These are phyloP conservation scores for Rhingia campestris DNA, from an alignment of 2,888 invertebrate species.

Conservation along the genomic window DNA sequence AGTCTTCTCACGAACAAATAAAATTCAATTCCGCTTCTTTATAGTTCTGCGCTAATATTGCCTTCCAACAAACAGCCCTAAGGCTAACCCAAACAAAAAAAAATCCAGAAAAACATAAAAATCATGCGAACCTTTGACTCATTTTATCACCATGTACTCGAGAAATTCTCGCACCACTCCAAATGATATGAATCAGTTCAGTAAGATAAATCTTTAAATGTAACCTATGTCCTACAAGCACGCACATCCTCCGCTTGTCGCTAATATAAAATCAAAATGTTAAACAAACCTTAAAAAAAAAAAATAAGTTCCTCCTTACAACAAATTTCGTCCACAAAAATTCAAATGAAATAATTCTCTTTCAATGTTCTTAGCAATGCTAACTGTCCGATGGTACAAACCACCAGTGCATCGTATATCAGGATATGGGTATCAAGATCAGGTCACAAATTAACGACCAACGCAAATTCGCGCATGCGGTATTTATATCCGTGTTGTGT, in stretches of 20 bases:
- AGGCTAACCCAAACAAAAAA: not conserved
- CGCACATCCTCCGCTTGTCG: slow-evolving; percentile 68
- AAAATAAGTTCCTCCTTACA: not conserved
- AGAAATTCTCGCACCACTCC: slow-evolving; percentile 34
- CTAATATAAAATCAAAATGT: slow-evolving; percentile 59
- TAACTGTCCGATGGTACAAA: slow-evolving; percentile 69
- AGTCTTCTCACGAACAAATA: too few species aligned
- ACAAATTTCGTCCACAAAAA: slow-evolving; percentile 40
- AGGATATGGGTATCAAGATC: slow-evolving; percentile 74
- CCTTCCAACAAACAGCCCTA: not conserved
- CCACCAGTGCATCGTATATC: slow-evolving; percentile 68
- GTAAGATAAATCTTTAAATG: slow-evolving; percentile 73
- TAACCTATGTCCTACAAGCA: slow-evolving; percentile 74
- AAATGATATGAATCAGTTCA: slow-evolving; percentile 72
- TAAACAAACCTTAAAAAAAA: slow-evolving; percentile 18
- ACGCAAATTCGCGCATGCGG: slow-evolving; percentile 74
- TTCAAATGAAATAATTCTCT: slow-evolving; percentile 72
- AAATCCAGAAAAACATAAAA: not conserved
- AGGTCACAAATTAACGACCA: slow-evolving; percentile 76
- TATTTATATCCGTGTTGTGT: slow-evolving; percentile 74
- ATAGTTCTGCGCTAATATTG: not conserved
- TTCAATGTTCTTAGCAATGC: slow-evolving; percentile 68
- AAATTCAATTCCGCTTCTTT: too few species aligned
- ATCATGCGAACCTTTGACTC: slow-evolving; percentile 16
- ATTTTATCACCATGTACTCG: slow-evolving; percentile 54